Conservation (phyloP, 2,797 vertebrate genomes). For the Moxostoma hubbsi region DNA sequence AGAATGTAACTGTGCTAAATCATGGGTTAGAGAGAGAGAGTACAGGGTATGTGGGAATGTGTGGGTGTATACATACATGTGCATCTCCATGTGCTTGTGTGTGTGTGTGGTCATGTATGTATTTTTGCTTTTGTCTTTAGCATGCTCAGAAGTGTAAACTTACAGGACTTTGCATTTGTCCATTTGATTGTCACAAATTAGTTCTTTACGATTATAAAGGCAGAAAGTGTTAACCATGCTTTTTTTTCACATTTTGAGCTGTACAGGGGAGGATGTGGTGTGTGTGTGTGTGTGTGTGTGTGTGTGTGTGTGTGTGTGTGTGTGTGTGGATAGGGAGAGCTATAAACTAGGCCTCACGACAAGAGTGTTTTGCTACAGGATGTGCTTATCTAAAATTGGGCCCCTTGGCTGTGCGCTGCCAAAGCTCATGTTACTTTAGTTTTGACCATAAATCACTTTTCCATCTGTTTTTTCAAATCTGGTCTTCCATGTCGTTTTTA, state of each 20-base stretch:
- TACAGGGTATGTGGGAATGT: slow-evolving; percentile 13
- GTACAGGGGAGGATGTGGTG: slow-evolving; percentile 57
- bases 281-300: background rate
- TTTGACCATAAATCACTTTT: slow-evolving; percentile 39
- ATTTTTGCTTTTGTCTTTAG: background rate
- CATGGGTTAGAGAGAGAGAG: slow-evolving; percentile 31
- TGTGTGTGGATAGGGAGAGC: slow-evolving; percentile 49
- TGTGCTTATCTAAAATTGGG: slow-evolving; percentile 60
- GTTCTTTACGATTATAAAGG: slow-evolving; percentile 38
- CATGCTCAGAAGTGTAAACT: slow-evolving; percentile 18
- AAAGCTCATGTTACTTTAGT: slow-evolving; percentile 31
- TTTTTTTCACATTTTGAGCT: slow-evolving; percentile 44
- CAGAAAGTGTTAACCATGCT: slow-evolving; percentile 46
- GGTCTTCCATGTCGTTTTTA: too few relatives aligned
- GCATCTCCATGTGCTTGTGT: slow-evolving; percentile 1
- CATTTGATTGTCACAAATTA: slow-evolving; percentile 43
- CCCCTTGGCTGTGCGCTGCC: slow-evolving; percentile 43
- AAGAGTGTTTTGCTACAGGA: slow-evolving; percentile 58
- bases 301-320: background rate
- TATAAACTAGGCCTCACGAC: slow-evolving; percentile 54
- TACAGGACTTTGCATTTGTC: slow-evolving; percentile 32
- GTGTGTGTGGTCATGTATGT: background rate
- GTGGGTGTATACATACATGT: slow-evolving; percentile 28
- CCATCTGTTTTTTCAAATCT: background rate
- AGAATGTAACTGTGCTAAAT: slow-evolving; percentile 26